Evolutionary conservation across 2,888 invertebrate species (phyloP).

Genomic region (Epistrophella euchroma): DNA sequence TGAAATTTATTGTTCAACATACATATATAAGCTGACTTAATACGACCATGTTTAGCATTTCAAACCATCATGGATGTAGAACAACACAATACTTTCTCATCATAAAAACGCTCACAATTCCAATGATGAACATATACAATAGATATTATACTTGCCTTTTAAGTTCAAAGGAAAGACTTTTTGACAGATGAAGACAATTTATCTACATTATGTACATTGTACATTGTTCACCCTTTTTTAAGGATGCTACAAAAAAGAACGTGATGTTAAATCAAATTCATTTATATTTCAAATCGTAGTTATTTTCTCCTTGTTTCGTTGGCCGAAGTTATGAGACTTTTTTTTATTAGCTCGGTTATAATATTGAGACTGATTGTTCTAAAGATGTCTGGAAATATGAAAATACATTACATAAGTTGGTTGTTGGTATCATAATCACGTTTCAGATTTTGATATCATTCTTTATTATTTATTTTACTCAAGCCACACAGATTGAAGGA

Average conservation of each 20-base stretch:
- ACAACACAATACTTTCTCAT: not conserved
- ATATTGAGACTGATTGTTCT: not conserved
- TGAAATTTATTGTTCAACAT: constrained; percentile 7
- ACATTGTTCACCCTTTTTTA: not conserved
- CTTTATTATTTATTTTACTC: not conserved
- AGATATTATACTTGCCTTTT: not conserved
- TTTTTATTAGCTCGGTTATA: not conserved
- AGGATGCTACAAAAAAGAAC: not conserved
- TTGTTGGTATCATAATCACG: not conserved
- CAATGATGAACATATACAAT: too few species aligned
- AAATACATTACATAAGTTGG: not conserved
- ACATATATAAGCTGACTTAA: constrained; percentile 1
- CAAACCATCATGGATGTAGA: not conserved
- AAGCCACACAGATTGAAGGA: not conserved
- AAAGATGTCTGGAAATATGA: not conserved
- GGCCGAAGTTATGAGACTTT: not conserved
- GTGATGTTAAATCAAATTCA: not conserved
- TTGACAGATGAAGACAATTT: not conserved
- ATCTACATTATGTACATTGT: too few species aligned
- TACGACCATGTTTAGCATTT: not conserved
- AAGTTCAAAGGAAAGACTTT: not conserved
- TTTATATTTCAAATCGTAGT: not conserved
- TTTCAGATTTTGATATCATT: not conserved
- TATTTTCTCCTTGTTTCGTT: not conserved
- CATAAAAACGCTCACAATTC: not conserved